Base-by-base conservation (phyloP, 2,797 vertebrate species). In the Hozukius guyotensis region DNA sequence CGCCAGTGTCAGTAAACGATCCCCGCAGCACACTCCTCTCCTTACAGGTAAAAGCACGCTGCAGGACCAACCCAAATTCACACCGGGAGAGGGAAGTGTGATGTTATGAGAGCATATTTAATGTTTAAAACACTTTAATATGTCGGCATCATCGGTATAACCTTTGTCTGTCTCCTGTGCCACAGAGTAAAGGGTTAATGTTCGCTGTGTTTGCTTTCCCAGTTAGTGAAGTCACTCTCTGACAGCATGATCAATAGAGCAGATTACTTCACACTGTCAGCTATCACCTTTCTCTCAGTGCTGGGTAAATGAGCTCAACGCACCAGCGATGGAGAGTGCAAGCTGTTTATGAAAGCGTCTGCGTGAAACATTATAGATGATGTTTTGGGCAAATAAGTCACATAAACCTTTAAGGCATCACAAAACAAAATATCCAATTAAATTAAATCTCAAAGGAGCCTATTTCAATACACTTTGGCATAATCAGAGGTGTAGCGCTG, bases 221-320 rank as follows among this genome's bases (percentile, higher is more conserved):
- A 88, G 92, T 91, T 81, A 90, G 91, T 92, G 91, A 90, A 94
- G 92, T 94, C 92, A 72, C 85, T 91, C 85, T 83, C 90, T 92
- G 91, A 94, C 90, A 94, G 91, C 87, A 70, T 86, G 93, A 96
- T 97, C 96, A 95, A 94, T 96, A 93, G 81, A 92, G 93, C 75
- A 86, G 91, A 96, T 96, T 95, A 95, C 95, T 96, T 95, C 90
- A 93, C 93, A 87, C 95, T 93, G 94, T 95, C 95, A 93, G 94
- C 91, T 95, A 96, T 96, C 91, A 94, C 92, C 95, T 96, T 97
- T 95, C 94, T 84, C 88, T 93, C 86, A 52, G 75, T 73, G 89
- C 89, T 62, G 87, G 88, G 76, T 90, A 93, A 83, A 94, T 89
- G 90, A 90, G 88, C 88, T 93, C 84, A 86, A 82, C 84, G 87